Evolutionary conservation across 2,797 vertebrate species (phyloP), one percentile per base, ranked within the genome.

Genomic region (Centroberyx gerrardi): DNA sequence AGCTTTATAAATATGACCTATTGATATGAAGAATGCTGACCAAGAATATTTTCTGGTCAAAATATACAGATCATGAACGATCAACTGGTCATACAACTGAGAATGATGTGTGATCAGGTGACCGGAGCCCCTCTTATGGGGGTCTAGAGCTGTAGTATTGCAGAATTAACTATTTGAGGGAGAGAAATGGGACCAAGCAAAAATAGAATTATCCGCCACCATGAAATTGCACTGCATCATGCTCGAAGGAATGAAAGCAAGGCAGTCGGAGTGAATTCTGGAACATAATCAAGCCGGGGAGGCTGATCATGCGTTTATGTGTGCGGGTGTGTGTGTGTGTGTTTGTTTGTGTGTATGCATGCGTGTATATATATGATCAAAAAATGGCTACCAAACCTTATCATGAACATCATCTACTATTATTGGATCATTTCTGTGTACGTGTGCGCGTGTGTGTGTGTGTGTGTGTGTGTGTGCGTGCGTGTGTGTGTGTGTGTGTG

Each of bases 391-490:
- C 18, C 8, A 51, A 46, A 63, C 22, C 5, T 12, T 18, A 15
- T 0, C 51, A 40, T 54, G 9, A 15, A 56, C 29, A 58, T 68
- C 12, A 73, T 74, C 42, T 28, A 38, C 15, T 52, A 27, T 22
- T 52, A 27, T 22, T 53, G 31, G 28, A 40, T 63, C 59, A n/a
- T 28, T 42, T 68, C 27, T 54, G 36, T 42, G 64, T 79, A 40
- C 70, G 5, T 59, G 62, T 78, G 64, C 67, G 27, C 60, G 1
- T 75, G 58, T 64, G 15, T 42, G 15, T 80, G 17, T 80, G 66
- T 63, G 71, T 44, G 40, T 67, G 46, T 76, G 56, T 62, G 1
- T 75, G 42, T 77, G 58, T 22, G 15, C 78, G 17, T 80, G 66
- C 61, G 71, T 44, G 40, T 54, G 36, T 42, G 64, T 79, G 40